These are phyloP conservation scores for Luperina testacea DNA, from an alignment of 2,888 invertebrate species.

Conservation along the genomic window DNA sequence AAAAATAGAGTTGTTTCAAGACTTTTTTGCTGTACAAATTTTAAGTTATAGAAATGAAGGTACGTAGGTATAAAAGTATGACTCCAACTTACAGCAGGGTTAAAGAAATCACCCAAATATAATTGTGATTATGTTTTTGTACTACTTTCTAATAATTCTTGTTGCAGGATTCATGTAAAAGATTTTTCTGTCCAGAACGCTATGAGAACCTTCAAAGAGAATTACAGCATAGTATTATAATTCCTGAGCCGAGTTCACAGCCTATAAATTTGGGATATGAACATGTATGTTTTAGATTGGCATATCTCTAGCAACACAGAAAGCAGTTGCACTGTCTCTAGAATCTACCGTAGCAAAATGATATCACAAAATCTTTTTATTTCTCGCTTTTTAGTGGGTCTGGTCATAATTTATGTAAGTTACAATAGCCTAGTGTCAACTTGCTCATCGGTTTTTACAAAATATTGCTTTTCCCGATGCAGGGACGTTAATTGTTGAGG, in stretches of 20 bases:
- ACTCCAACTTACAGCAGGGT: neutral
- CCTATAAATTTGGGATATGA: neutral
- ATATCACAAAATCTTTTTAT: neutral
- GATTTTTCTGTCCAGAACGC: neutral
- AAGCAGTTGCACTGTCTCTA: neutral
- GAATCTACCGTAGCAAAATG: neutral
- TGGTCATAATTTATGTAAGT: too few species aligned
- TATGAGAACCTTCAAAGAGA: constrained; percentile 5
- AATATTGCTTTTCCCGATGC: too few species aligned
- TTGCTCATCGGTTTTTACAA: too few species aligned
- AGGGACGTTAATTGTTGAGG: too few species aligned
- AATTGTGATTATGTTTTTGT: neutral
- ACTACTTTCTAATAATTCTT: neutral
- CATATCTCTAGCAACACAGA: neutral
- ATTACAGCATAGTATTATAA: neutral
- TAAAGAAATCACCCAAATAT: neutral
- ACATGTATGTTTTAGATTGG: constrained; percentile 9
- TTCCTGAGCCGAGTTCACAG: neutral
- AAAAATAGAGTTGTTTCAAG: neutral
- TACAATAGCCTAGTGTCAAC: too few species aligned
- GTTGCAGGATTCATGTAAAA: constrained; percentile 25
- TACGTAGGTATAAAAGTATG: neutral
- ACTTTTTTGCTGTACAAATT: neutral
- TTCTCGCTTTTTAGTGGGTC: too few species aligned
- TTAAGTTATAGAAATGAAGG: constrained; percentile 3